Conservation (phyloP, 1,140 invertebrate genomes). For the Aphis gossypii region DNA sequence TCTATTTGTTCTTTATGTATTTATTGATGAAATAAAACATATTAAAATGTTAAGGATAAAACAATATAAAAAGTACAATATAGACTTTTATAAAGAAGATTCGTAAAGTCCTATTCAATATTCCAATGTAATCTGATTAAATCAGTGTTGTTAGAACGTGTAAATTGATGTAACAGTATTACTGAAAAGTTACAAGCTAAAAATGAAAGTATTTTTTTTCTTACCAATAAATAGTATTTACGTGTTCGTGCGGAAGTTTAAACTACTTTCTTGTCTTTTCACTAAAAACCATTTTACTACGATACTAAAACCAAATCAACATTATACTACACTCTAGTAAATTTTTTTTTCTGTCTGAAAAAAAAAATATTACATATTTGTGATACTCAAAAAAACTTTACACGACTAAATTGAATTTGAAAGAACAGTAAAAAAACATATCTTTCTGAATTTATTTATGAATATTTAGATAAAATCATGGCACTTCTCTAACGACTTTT, state of each 20-base stretch:
- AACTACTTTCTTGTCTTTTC: neutral
- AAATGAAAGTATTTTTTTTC: neutral
- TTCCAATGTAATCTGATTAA: neutral
- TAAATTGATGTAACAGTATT: neutral
- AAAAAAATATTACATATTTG: neutral
- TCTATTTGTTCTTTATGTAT: neutral
- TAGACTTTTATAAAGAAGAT: neutral
- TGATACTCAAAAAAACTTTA: constrained; percentile 1
- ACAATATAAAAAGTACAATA: neutral
- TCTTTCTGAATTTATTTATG: neutral
- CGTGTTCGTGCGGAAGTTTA: neutral
- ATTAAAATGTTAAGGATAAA: neutral
- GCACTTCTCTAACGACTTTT: neutral
- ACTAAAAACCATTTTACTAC: constrained; percentile 6
- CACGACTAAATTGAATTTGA: neutral
- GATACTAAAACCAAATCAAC: neutral
- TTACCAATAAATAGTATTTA: neutral
- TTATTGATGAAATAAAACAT: neutral
- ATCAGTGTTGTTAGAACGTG: neutral
- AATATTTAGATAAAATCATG: neutral
- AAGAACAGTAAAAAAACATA: neutral
- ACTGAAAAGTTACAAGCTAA: neutral
- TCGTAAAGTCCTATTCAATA: neutral
- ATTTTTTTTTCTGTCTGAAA: neutral
- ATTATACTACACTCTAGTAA: neutral